A percentile compares a stretch with the other conserved stretches of the same genome.
Conservation (phyloP, 23 tunicate species). For the Clavelina lepadiformis region DNA sequence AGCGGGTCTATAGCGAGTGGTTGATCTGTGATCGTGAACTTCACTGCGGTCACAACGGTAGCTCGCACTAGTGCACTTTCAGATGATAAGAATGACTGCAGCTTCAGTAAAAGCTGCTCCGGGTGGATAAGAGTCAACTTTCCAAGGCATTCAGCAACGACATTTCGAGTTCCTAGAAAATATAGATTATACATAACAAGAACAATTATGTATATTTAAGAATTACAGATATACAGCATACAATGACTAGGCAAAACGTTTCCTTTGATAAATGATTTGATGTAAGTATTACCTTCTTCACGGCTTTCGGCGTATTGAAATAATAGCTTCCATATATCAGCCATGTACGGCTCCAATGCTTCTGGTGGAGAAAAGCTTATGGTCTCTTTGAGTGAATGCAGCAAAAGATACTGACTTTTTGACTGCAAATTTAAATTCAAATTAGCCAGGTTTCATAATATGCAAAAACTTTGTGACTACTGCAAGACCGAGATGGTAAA, state of each 20-base stretch:
- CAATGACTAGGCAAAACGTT: too few relatives aligned
- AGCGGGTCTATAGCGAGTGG: constrained; percentile 72
- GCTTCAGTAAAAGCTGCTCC: constrained; percentile 51
- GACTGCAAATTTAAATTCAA: too few relatives aligned
- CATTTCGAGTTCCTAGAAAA: constrained; percentile 82
- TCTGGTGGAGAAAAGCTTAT: constrained; percentile 41
- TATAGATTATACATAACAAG: too few relatives aligned
- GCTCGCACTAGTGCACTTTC: constrained; percentile 53
- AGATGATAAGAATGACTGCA: constrained; percentile 42
- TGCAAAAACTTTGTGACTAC: too few relatives aligned
- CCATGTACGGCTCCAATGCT: constrained; percentile 70
- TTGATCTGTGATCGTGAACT: constrained; percentile 89
- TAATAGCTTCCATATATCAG: constrained; percentile 69
- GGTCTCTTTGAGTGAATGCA: constrained; percentile 86
- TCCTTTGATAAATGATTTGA: too few relatives aligned
- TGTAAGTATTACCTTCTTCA: constrained; percentile 69
- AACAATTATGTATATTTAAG: too few relatives aligned
- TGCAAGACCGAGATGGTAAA: too few relatives aligned
- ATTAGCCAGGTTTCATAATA: too few relatives aligned
- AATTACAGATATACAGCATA: too few relatives aligned
- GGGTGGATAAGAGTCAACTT: constrained; percentile 86
- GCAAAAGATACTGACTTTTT: constrained; percentile 75
- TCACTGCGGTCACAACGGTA: constrained; percentile 91
- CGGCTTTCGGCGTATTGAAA: constrained; percentile 72
- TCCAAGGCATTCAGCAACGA: constrained; percentile 96